Base-by-base conservation (phyloP, 1,140 invertebrate species). In the Drosophila insularis region DNA sequence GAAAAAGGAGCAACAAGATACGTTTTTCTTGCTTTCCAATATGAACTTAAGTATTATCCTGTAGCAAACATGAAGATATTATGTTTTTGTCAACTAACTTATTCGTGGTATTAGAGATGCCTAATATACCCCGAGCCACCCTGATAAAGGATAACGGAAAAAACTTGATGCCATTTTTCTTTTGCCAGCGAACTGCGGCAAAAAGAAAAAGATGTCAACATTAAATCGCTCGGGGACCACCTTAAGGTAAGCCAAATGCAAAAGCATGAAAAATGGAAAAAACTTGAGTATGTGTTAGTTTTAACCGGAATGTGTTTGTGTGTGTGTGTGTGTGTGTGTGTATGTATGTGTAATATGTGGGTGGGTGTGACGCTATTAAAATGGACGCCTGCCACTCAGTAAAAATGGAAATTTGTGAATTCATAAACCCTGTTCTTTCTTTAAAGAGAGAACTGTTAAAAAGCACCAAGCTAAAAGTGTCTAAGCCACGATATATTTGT, bases 341-440 rank as follows among this genome's bases (percentile, higher is more conserved):
- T 14, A 4, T 1, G 39, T 4, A n/a, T n/a, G 39, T 31, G 37
- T n/a, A n/a, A n/a, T n/a, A 3, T 27, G 39, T 19, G 54, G 1
- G 21, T 8, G 13, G 19, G 37, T 23, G 35, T 1, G 17, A 31
- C 11, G 66, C 75, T 59, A 62, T 63, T 64, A 68, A 75, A 68
- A 75, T 59, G 73, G 73, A 75, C 72, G 65, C 64, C 72, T 43
- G 73, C 75, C 73, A 75, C 58, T 75, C 72, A 75, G 58, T 39
- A 56, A 10, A 67, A 63, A 71, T 56, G 31, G 23, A 35, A 59
- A 60, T 40, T 13, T 46, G 35, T 55, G 10, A 35, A 14, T 14
- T 40, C 17, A 46, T 17, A 55, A 67, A 37, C 63, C 56, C 63
- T 74, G 55, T 37, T 13, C 10, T 11, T 4, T 11, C 19, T 50